Percentiles rank a stretch among this genome's conserved stretches.
Evolutionary conservation across 2,113 vertebrate genomes (phyloP).

Genomic region (Bufo gargarizans): DNA sequence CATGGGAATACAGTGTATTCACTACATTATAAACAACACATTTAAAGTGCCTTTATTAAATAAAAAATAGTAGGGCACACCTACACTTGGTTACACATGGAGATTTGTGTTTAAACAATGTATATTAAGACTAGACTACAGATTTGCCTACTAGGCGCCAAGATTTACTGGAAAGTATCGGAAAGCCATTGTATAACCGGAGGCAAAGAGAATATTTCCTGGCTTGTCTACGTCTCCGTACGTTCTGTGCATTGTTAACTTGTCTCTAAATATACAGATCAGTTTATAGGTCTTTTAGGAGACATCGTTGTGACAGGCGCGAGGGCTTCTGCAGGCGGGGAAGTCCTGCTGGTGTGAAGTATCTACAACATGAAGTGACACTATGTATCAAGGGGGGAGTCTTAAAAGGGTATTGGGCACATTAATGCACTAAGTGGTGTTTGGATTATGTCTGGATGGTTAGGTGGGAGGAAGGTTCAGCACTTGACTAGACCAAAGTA

Average conservation of each 20-base stretch:
- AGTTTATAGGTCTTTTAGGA: too few species aligned
- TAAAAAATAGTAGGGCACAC: too few species aligned
- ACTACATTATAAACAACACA: too few species aligned
- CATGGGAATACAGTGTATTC: too few species aligned
- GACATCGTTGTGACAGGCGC: neutral
- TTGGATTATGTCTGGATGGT: too few species aligned
- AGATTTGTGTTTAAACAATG: too few species aligned
- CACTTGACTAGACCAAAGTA: neutral
- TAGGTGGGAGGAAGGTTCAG: neutral
- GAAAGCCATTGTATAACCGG: neutral
- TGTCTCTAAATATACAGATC: neutral
- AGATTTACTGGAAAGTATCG: too few species aligned
- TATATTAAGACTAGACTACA: conserved; percentile 17
- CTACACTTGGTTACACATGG: too few species aligned
- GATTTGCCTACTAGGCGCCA: conserved; percentile 80
- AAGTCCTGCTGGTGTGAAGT: neutral
- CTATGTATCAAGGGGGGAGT: neutral
- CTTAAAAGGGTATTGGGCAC: neutral
- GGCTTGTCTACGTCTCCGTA: neutral
- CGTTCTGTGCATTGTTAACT: neutral
- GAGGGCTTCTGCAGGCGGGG: neutral
- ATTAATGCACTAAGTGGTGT: neutral
- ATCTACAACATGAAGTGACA: too few species aligned
- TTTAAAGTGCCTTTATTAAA: too few species aligned
- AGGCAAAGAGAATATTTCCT: conserved; percentile 52